Conservation (phyloP, 2,888 invertebrate species). For the Yponomeuta cagnagella region DNA sequence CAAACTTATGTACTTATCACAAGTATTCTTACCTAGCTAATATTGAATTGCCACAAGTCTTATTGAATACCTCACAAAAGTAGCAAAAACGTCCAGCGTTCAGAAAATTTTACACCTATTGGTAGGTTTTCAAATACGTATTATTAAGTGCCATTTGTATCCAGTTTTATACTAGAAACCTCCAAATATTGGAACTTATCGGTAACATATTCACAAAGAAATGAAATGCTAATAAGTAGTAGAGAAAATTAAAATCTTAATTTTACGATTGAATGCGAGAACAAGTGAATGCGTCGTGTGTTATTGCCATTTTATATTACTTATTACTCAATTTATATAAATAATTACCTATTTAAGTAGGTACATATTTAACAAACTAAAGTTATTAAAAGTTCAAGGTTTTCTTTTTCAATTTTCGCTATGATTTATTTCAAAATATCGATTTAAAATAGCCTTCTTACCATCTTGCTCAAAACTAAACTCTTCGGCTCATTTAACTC, state of each 20-base stretch:
- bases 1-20: no score
- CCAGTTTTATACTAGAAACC: background rate
- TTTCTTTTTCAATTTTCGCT: background rate
- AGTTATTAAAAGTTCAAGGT: background rate
- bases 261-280: no score
- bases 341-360: background rate
- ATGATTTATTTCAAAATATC: no score
- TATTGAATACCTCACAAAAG: background rate
- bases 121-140: background rate
- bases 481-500: background rate
- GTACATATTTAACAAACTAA: background rate
- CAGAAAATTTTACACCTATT: no score
- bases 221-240: no score
- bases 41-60: background rate
- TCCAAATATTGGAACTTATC: background rate
- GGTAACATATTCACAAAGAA: background rate
- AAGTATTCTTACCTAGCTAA: background rate
- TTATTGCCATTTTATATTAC: no score
- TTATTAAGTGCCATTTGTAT: background rate
- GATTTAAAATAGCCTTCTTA: background rate
- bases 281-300: no score
- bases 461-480: background rate
- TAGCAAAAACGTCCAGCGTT: background rate
- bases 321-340: background rate
- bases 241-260: no score